These are phyloP conservation scores for Volucella zonaria DNA, from an alignment of 2,888 invertebrate genomes.

Conservation along the genomic window DNA sequence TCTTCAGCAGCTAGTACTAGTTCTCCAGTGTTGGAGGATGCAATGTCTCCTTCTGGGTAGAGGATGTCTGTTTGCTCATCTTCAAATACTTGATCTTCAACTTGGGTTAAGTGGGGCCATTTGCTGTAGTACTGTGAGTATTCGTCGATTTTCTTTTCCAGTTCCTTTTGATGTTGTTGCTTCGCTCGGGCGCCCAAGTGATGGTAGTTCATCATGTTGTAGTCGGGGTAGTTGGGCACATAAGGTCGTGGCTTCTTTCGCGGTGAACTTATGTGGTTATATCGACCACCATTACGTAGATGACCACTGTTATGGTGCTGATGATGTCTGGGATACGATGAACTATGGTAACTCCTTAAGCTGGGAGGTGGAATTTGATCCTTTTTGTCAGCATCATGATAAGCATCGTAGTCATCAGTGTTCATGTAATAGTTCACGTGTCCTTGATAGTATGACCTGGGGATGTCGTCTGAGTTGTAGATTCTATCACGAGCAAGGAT, in stretches of 20 bases:
- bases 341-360: conserved; percentile 24
- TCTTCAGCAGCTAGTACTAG: conserved; percentile 76
- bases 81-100: conserved; percentile 79
- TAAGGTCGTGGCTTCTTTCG: conserved; percentile 12
- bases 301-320: conserved; percentile 54
- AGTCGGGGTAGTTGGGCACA: conserved; percentile 41
- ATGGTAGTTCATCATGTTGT: conserved; percentile 58
- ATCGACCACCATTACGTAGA: conserved; percentile 64
- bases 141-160: conserved; percentile 77
- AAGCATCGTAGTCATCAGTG: conserved; percentile 75
- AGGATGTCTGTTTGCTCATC: conserved; percentile 56
- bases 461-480: conserved; percentile 64
- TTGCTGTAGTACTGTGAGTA: conserved; percentile 80
- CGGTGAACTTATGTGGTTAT: conserved; percentile 42
- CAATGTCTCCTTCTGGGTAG: conserved; percentile 43
- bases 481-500: conserved; percentile 60
- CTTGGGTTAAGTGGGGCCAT: conserved; percentile 81
- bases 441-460: conserved; percentile 80
- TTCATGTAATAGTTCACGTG: conserved; percentile 80
- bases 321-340: conserved; percentile 6
- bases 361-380: conserved; percentile 9
- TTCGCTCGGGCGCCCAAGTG: conserved; percentile 61
- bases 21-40: conserved; percentile 34
- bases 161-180: conserved; percentile 59
- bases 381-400: conserved; percentile 28